Base-by-base conservation (phyloP, 2,888 invertebrate genomes). In the Drosophila anomalata region DNA sequence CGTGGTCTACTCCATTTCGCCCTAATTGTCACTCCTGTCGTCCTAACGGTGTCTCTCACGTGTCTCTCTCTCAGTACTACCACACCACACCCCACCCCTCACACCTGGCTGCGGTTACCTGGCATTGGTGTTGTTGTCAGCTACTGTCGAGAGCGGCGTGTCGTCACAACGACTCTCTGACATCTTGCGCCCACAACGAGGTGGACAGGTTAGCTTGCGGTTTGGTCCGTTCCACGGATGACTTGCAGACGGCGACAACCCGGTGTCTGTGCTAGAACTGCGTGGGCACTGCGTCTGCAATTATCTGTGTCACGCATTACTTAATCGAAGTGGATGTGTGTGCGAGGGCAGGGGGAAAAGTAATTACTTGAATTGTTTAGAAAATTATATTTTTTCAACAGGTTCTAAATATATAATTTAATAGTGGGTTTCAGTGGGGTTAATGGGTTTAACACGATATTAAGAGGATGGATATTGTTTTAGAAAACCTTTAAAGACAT, bases 151-250 rank as follows among this genome's bases (percentile, higher is more conserved):
- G 61, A 73, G 42, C 74, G 50, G 50, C 51, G 17, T 44, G 54
- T 46, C 69, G 60, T 61, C 56, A 59, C 59, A 50, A 55, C 58
- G 47, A 26, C 51, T 53, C 51, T 36, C 50, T 61, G 56, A 54
- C 60, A 67, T 55, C 57, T 60, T 54, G n/a, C 53, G 67, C 51
- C 69, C 62, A 59, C 67, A 72, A 3, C 24, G 53, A 70, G 85
- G 76, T 76, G 80, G 83, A 78, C 78, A 66, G 79, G 41, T 39
- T 39, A 70, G 73, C 77, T 79, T 66, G 44, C 46, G 68, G 50
- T 67, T 69, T 59, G 31, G 36, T 61, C 44, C 58, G 48, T 54
- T 41, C 48, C 46, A 54, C 47, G 26, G 62, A 39, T 61, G 48
- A 54, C 31, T 65, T 55, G 66, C 48, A 51, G 42, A 39, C 56